Evolutionary conservation across 1,140 invertebrate genomes (phyloP), one percentile per base, ranked within the genome.

Genomic region (Drosophila lacertosa): DNA sequence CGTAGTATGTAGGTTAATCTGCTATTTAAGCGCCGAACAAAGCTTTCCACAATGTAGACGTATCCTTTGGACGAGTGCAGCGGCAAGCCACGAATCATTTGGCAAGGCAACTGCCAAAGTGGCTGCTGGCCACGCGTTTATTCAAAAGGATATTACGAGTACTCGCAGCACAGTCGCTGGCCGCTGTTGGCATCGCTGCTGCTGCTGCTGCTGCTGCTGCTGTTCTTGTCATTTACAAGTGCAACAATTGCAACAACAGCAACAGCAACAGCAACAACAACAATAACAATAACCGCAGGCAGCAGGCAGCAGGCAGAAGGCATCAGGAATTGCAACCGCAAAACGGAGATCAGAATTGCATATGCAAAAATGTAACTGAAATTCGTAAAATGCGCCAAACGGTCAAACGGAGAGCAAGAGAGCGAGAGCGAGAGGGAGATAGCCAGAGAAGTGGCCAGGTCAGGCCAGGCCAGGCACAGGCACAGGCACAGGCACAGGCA

Each of bases 351-450:
- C 77, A 80, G 77, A 74, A 80, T 80, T 80, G 77, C 77, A 80
- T 80, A 80, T 80, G 77, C 77, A 80, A 80, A 80, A 80, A 80
- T 80, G 77, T 80, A 80, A 80, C 77, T 75, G 77, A 80, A 80
- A 80, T 80, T 80, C 77, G 77, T 54, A 58, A 71, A 80, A 80
- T 75, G 72, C 71, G 59, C 45, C 45, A 67, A 66, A 59, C 26
- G 39, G 20, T 39, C 54, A 44, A 35, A 22, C 20, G 20, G 20
- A 22, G 20, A 22, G 20, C 20, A 22, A 22, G 22, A 70, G 47
- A 32, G 11, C 39, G 26, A 40, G 20, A 18, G 13, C 4, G n/a
- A 16, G 44, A 32, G 67, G 7, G 20, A 16, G 51, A 18, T n/a
- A 55, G 40, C 32, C 32, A 42, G 42, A 58, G 47, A 22, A 37